A percentile compares a stretch with the other conserved stretches of the same genome.
These are phyloP conservation scores for Stercorarius parasiticus DNA, from an alignment of 2,113 vertebrate genomes.

Conservation along the genomic window DNA sequence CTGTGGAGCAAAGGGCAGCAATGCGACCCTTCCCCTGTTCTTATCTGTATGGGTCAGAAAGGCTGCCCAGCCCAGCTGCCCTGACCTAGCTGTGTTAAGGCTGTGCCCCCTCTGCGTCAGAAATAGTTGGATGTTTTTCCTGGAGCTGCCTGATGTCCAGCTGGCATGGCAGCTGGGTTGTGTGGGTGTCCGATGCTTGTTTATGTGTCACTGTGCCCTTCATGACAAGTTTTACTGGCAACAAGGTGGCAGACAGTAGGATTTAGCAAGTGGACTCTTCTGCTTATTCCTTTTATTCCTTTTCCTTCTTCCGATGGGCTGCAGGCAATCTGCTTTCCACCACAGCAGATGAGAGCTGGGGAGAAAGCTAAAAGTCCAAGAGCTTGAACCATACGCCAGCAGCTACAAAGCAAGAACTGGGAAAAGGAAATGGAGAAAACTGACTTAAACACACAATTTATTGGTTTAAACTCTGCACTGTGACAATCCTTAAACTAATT, in stretches of 20 bases:
- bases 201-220: neutral
- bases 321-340: neutral
- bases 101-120: rapidly evolving
- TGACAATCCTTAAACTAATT: neutral
- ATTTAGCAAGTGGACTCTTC: neutral
- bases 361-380: neutral
- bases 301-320: neutral
- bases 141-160: neutral
- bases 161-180: neutral
- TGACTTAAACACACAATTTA: neutral
- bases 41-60: neutral
- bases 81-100: neutral
- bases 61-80: neutral
- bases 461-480: neutral
- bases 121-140: neutral
- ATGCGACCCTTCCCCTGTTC: neutral
- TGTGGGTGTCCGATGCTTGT: neutral
- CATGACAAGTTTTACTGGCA: neutral
- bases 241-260: neutral
- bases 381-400: rapidly evolving
- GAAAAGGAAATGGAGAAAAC: neutral
- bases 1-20: neutral
- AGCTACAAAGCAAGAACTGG: neutral
- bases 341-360: neutral
- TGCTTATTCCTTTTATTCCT: neutral